These are phyloP conservation scores for Branchipolynoe longqiensis DNA, from an alignment of 2,888 invertebrate genomes.

Conservation along the genomic window DNA sequence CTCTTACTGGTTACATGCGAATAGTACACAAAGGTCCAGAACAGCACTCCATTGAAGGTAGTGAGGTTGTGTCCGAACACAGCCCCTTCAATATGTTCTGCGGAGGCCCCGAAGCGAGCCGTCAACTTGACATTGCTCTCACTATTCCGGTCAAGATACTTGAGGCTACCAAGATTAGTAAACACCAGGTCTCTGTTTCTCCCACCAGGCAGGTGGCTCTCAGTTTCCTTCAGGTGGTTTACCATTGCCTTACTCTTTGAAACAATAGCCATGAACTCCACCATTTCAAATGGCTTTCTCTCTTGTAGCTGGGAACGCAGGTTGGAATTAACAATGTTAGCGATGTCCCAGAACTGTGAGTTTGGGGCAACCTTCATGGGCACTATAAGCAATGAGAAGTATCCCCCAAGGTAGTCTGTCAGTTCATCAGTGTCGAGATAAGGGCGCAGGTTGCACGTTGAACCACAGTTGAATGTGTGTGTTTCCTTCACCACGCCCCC, in stretches of 20 bases:
- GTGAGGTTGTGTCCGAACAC: not conserved
- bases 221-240: not conserved
- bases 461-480: not conserved
- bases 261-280: not conserved
- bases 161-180: constrained; percentile 1
- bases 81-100: not conserved
- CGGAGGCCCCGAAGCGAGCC: not conserved
- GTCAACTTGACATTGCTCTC: not conserved
- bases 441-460: not conserved
- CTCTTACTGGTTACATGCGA: constrained; percentile 4
- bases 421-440: not conserved
- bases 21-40: constrained; percentile 27
- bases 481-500: not conserved
- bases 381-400: not conserved
- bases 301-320: not conserved
- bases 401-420: not conserved
- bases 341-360: not conserved
- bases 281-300: no score
- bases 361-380: not conserved
- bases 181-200: not conserved
- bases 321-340: not conserved
- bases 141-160: not conserved
- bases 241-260: not conserved
- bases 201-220: not conserved
- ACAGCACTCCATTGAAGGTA: constrained; percentile 8